Percentiles rank a stretch among this genome's conserved stretches.
Evolutionary conservation across 2,888 invertebrate genomes (phyloP).

Genomic region (Sarcophaga variegata): DNA sequence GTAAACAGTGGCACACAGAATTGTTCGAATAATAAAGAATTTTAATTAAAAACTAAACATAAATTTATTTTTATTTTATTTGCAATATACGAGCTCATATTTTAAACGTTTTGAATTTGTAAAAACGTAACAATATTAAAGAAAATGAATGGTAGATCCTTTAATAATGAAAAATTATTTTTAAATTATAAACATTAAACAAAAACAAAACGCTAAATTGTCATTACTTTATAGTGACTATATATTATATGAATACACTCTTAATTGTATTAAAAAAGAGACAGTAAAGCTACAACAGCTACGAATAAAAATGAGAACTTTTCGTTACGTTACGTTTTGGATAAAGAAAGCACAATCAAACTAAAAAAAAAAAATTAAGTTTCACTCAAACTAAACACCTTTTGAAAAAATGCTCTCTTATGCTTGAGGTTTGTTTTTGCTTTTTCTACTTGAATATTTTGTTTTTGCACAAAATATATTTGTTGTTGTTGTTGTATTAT

Average conservation of each 20-base stretch:
- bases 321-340: neutral
- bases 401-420: slow-evolving; percentile 44
- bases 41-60: no score
- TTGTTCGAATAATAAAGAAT: no score
- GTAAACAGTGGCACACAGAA: no score
- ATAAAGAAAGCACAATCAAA: neutral
- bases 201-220: neutral
- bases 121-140: no score
- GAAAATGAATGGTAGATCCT: no score
- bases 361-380: slow-evolving; percentile 11
- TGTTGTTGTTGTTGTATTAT: neutral
- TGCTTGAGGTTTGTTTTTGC: neutral
- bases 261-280: neutral
- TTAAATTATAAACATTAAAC: no score
- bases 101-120: no score
- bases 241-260: neutral
- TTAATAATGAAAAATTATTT: no score
- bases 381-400: slow-evolving; percentile 54
- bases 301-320: neutral
- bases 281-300: neutral
- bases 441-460: neutral
- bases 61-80: no score
- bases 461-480: slow-evolving; percentile 55
- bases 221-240: neutral
- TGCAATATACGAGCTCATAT: no score